Conservation (phyloP, 1,140 invertebrate genomes). For the Euura lappo region DNA sequence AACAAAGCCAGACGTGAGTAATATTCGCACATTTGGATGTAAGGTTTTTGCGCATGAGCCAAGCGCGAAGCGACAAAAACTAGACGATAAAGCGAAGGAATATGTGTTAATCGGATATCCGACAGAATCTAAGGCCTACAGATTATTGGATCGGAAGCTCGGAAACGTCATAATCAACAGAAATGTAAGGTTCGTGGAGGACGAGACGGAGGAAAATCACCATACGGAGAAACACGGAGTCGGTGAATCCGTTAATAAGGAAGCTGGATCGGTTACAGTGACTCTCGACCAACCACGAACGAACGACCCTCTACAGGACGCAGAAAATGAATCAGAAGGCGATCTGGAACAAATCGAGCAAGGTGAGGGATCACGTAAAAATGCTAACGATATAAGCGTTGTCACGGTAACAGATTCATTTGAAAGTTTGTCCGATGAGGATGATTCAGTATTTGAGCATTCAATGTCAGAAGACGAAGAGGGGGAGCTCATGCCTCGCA, state of each 20-base stretch:
- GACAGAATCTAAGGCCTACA: no score
- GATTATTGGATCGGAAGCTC: no score
- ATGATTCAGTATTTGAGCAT: background rate
- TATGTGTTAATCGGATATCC: no score
- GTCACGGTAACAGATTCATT: background rate
- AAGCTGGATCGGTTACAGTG: background rate
- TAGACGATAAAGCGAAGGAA: no score
- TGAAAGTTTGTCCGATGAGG: background rate
- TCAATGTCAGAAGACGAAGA: background rate
- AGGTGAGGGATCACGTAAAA: background rate
- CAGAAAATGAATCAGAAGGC: background rate
- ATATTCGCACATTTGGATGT: conserved; percentile 42
- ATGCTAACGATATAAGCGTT: background rate
- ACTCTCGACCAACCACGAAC: no score
- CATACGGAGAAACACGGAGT: no score
- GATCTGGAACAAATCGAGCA: no score
- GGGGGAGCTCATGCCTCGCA: background rate
- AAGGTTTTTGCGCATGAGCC: conserved; percentile 14
- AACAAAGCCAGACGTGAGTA: conserved; percentile 28
- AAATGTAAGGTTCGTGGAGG: no score
- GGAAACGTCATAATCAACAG: no score
- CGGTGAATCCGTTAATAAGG: background rate
- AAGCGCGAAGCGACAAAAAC: no score
- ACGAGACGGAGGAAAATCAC: background rate
- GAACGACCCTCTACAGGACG: background rate